Evolutionary conservation across 2,113 vertebrate species (phyloP).

Genomic region (Girardinichthys multiradiatus): DNA sequence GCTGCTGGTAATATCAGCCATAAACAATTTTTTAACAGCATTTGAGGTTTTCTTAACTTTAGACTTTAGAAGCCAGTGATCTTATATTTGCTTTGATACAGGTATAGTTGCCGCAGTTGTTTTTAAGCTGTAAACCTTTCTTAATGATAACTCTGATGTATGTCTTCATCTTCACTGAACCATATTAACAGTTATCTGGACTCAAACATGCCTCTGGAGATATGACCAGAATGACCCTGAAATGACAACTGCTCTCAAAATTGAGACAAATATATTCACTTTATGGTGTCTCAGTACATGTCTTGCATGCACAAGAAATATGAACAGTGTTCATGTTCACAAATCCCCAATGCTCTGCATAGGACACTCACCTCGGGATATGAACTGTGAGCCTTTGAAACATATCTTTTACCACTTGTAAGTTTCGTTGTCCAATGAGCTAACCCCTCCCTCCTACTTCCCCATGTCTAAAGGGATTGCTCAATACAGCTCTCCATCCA

Average conservation of each 20-base stretch:
- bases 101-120: neutral
- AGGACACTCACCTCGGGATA: neutral
- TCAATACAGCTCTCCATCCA: too few relatives aligned
- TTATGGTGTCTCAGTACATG: neutral
- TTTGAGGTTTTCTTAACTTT: conserved; percentile 15
- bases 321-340: neutral
- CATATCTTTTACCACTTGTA: too few relatives aligned
- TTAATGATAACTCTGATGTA: conserved; percentile 27
- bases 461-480: too few relatives aligned
- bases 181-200: conserved; percentile 20
- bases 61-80: conserved; percentile 11
- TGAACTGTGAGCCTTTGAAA: neutral
- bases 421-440: too few relatives aligned
- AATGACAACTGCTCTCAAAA: conserved; percentile 15
- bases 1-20: conserved; percentile 20
- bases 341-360: neutral
- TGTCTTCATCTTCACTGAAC: conserved; percentile 27
- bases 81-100: conserved; percentile 1
- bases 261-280: neutral
- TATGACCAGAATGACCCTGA: conserved; percentile 22
- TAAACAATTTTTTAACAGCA: conserved; percentile 24
- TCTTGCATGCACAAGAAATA: neutral
- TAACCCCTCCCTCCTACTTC: too few relatives aligned
- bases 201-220: conserved; percentile 24
- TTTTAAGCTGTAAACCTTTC: conserved; percentile 14